These are phyloP conservation scores for Trachelus iudaicus DNA, from an alignment of 2,888 invertebrate genomes.

Conservation along the genomic window DNA sequence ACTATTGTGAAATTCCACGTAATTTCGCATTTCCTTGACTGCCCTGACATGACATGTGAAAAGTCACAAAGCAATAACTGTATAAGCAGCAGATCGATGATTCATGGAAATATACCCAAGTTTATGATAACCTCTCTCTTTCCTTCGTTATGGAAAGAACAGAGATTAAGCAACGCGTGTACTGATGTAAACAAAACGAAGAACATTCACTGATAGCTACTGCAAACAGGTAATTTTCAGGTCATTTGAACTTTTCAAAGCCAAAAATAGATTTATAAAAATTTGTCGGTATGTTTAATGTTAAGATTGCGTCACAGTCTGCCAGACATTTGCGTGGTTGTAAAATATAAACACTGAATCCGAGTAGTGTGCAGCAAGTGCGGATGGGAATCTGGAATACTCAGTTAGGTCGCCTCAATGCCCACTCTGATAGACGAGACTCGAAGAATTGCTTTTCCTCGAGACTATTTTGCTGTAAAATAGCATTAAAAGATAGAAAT, in stretches of 20 bases:
- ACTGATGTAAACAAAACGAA: background rate
- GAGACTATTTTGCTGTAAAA: too few species aligned
- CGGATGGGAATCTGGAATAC: background rate
- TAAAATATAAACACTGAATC: too few species aligned
- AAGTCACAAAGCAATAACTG: background rate
- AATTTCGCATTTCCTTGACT: background rate
- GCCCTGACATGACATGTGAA: too few species aligned
- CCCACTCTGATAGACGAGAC: too few species aligned
- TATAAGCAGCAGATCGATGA: background rate
- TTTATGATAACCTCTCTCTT: background rate
- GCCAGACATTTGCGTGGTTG: too few species aligned
- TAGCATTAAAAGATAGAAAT: too few species aligned
- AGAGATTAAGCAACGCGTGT: background rate
- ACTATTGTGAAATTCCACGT: background rate
- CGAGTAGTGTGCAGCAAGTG: background rate
- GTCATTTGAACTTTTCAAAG: too few species aligned
- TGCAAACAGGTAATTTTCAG: background rate
- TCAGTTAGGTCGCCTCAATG: background rate
- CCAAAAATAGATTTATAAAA: too few species aligned
- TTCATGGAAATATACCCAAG: background rate
- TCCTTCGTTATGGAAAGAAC: background rate
- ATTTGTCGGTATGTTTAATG: too few species aligned
- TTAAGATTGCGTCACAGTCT: too few species aligned
- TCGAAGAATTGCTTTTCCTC: too few species aligned
- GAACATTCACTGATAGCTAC: background rate